Percentiles rank a stretch among this genome's conserved stretches.
phyloP scores from a whole-genome alignment of 2,113 vertebrate species.

The Strigops habroptila region DNA sequence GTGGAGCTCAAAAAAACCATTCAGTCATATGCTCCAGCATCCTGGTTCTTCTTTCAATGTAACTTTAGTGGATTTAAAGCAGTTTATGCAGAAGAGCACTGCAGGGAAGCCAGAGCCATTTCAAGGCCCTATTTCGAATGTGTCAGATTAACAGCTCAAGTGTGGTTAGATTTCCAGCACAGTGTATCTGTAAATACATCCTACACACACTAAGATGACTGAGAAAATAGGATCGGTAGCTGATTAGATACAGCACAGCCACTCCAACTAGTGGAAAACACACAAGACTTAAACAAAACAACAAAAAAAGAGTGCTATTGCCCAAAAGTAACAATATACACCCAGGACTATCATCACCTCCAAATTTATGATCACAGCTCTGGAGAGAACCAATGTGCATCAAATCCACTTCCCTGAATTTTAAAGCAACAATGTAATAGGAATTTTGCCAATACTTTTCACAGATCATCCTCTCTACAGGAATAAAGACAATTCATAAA shows the following conservation, averaged over 20 bases:
- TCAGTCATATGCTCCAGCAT: not conserved
- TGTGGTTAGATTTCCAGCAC: not conserved
- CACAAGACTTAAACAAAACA: not conserved
- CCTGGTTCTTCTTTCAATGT: not conserved
- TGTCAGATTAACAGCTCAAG: not conserved
- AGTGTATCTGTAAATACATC: not conserved
- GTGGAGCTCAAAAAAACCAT: not conserved
- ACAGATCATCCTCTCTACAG: not conserved
- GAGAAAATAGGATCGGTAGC: not conserved
- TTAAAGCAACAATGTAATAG: not conserved
- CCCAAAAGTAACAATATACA: not conserved
- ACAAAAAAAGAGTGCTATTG: not conserved
- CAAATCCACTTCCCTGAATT: not conserved
- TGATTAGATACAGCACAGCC: not conserved
- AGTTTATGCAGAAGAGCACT: not conserved
- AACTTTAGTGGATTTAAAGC: not conserved
- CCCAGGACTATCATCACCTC: not conserved
- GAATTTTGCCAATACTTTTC: not conserved
- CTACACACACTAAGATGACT: not conserved
- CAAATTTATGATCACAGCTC: not conserved
- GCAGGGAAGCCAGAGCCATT: not conserved
- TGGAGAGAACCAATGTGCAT: not conserved
- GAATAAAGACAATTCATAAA: rapidly evolving
- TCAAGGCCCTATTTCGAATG: not conserved
- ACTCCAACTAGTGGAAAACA: not conserved